These are phyloP conservation scores for Chrysoperla carnea DNA, from an alignment of 1,140 invertebrate species.

Conservation along the genomic window DNA sequence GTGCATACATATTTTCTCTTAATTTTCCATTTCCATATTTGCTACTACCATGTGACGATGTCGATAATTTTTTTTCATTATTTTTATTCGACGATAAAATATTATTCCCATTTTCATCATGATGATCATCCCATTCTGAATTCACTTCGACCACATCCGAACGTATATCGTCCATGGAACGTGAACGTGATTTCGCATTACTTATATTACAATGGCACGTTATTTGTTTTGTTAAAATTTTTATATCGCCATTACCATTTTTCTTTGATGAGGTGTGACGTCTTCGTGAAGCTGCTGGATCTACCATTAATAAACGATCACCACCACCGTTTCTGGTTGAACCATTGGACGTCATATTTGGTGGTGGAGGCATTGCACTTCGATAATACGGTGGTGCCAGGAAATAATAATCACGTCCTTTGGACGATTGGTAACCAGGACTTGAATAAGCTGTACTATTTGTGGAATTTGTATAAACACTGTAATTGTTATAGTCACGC, in stretches of 20 bases:
- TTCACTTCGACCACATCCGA: conserved; percentile 38
- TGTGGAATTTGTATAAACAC: conserved; percentile 29
- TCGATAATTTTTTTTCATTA: conserved; percentile 21
- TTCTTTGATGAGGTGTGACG: conserved; percentile 16
- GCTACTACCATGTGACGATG: conserved; percentile 10
- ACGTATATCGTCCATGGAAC: conserved; percentile 49
- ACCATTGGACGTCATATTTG: conserved; percentile 16
- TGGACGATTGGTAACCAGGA: conserved; percentile 25
- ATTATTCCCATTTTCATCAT: conserved; percentile 35
- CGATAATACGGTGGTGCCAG: conserved; percentile 41
- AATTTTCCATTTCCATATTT: conserved; percentile 10
- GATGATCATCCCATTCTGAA: conserved; percentile 33
- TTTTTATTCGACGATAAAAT: conserved; percentile 26
- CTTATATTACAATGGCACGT: conserved; percentile 29
- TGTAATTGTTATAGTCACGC: conserved; percentile 26
- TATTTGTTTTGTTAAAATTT: too few species aligned
- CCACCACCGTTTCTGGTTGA: not conserved
- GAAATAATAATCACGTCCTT: conserved; percentile 49
- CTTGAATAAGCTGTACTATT: conserved; percentile 24
- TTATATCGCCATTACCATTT: conserved; percentile 15
- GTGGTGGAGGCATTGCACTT: conserved; percentile 38
- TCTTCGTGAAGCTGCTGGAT: conserved; percentile 14
- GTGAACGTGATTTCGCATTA: conserved; percentile 25
- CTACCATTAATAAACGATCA: conserved; percentile 25
- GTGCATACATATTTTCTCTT: conserved; percentile 18